Conservation (phyloP, 1,140 invertebrate species). For the Zeugodacus cucurbitae region DNA sequence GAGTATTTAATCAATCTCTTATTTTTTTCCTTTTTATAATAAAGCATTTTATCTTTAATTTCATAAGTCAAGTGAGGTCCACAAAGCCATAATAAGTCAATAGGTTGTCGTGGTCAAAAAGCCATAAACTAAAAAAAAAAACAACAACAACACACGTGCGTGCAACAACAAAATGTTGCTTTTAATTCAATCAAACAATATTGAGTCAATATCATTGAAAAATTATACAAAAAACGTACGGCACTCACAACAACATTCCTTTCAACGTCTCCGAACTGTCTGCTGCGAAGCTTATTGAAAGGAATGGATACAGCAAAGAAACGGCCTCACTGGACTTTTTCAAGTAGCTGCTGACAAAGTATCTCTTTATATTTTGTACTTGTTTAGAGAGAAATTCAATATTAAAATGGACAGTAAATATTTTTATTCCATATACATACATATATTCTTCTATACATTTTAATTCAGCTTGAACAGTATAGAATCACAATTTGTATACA, state of each 20-base stretch:
- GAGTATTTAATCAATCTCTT: too few species aligned
- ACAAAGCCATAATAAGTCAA: too few species aligned
- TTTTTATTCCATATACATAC: background rate
- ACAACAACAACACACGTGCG: background rate
- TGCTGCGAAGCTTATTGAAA: background rate
- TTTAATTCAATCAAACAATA: background rate
- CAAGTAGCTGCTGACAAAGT: background rate
- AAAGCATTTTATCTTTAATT: too few species aligned
- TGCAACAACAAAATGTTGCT: too few species aligned
- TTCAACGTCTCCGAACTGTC: background rate
- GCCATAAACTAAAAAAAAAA: background rate
- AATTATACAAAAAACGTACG: background rate
- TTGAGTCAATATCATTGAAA: background rate
- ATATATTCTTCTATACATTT: background rate
- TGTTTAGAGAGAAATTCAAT: background rate
- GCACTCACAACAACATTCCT: background rate
- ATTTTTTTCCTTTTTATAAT: too few species aligned
- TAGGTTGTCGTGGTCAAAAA: background rate
- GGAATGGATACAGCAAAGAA: background rate
- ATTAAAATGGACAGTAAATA: constrained; percentile 24
- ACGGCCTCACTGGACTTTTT: background rate
- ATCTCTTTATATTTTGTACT: background rate
- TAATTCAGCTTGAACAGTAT: too few species aligned
- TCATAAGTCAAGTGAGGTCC: too few species aligned
- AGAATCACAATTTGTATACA: too few species aligned